Percentiles rank a stretch among this genome's conserved stretches.
phyloP scores from a whole-genome alignment of 2,888 invertebrate species.

The Pammene fasciana region DNA sequence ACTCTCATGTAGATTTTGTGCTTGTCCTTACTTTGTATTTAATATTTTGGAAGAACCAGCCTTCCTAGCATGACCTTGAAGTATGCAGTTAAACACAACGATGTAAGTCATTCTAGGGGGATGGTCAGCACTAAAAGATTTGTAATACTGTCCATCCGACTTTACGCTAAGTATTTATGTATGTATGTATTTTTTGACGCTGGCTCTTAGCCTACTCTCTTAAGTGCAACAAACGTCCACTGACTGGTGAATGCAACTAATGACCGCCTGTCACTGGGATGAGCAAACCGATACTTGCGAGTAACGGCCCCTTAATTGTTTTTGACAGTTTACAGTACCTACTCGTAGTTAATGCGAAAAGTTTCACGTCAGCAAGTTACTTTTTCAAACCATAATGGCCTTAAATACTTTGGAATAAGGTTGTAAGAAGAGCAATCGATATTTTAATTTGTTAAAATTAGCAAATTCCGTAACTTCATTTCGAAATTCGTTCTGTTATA shows the following conservation, averaged over 20 bases:
- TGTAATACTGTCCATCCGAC: not conserved
- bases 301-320: conserved; percentile 40
- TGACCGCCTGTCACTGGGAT: conserved; percentile 48
- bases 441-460: not conserved
- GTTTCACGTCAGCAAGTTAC: conserved; percentile 10
- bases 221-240: conserved; percentile 61
- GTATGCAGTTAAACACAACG: too few species aligned
- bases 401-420: conserved; percentile 21
- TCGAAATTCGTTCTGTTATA: not conserved
- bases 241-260: conserved; percentile 61
- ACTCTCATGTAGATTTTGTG: too few species aligned
- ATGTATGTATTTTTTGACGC: not conserved
- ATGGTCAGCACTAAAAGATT: too few species aligned
- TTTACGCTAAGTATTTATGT: not conserved
- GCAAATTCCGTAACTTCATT: not conserved
- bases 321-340: conserved; percentile 34
- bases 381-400: not conserved
- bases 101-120: too few species aligned
- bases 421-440: not conserved
- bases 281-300: conserved; percentile 38
- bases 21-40: too few species aligned
- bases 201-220: conserved; percentile 50
- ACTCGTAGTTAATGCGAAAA: conserved; percentile 29
- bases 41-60: too few species aligned
- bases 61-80: too few species aligned